Conservation (phyloP, 2,888 invertebrate genomes). For the Mayetiola destructor region DNA sequence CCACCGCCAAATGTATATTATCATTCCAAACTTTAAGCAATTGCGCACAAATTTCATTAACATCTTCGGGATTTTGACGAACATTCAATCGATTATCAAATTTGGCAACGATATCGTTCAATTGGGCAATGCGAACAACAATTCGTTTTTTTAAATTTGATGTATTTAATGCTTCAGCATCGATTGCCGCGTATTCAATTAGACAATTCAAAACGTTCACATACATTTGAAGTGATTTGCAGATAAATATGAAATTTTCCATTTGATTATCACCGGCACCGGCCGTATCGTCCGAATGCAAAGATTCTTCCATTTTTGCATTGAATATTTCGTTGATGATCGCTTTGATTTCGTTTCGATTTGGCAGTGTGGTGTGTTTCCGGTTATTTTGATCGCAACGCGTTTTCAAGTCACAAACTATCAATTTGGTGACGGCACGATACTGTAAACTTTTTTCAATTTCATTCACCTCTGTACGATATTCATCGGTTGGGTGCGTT, state of each 20-base stretch:
- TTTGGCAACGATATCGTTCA: neutral
- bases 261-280: neutral
- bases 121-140: neutral
- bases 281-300: neutral
- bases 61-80: neutral
- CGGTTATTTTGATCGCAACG: neutral
- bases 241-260: neutral
- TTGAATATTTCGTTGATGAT: slow-evolving; percentile 3
- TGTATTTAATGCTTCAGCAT: slow-evolving; percentile 7
- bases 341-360: slow-evolving; percentile 2
- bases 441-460: neutral
- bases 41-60: neutral
- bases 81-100: neutral
- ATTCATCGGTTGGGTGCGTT: neutral
- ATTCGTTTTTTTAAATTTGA: slow-evolving; percentile 15
- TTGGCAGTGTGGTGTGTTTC: neutral
- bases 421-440: neutral
- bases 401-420: neutral
- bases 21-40: neutral
- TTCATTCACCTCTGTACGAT: neutral
- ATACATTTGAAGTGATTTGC: neutral
- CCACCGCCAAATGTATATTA: neutral
- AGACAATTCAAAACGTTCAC: slow-evolving; percentile 14
- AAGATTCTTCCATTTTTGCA: neutral
- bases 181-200: slow-evolving; percentile 13